Base-by-base conservation (phyloP, 2,888 invertebrate genomes). In the Parnassius apollo region DNA sequence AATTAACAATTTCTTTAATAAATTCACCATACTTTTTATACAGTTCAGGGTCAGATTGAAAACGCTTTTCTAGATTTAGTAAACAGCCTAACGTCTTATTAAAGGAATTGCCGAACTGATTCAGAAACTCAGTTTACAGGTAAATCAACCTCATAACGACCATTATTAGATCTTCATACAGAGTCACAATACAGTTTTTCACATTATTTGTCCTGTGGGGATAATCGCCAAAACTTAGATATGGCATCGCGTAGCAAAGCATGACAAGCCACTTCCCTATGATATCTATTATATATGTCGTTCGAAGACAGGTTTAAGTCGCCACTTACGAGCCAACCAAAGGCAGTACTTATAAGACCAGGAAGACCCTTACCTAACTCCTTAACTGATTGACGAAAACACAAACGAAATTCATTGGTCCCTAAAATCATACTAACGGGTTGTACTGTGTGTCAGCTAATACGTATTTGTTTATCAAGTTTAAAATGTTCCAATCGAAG, bases 351-450 rank as follows among this genome's bases (percentile, higher is more conserved):
- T 13, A 49, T 49, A 18, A 49, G 49, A 49, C 49, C 49, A 12
- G 49, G 49, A 49, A 49, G 49, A 49, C 49, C 49, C 18, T 49
- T 49, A 49, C 18, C 49, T 49, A 49, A 49, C 4, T 49, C 49
- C 18, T 49, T 49, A 0, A 49, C 49, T 10, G 49, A 18, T 2
- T 49, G 49, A 49, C 49, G 49, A 1, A 49, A n/a, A 4, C 49
- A 49, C n/a, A 49, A 49, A 10, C 49, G 18, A 49, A 49, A 2
- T n/a, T 49, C 49, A 18, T 49, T 49, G n/a, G 49, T 13, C 49
- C 49, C 49, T 49, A 18, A 49, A 13, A 49, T 13, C n/a, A 49
- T 13, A n/a, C 13, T 13, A n/a, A 49, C 13, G n/a, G n/a, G 49
- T 49, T 49, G 13, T 49, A 49, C 8, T 49, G 1, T 13, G 13